These are phyloP conservation scores for Dicaeum eximium DNA, from an alignment of 2,113 vertebrate genomes.

Conservation along the genomic window DNA sequence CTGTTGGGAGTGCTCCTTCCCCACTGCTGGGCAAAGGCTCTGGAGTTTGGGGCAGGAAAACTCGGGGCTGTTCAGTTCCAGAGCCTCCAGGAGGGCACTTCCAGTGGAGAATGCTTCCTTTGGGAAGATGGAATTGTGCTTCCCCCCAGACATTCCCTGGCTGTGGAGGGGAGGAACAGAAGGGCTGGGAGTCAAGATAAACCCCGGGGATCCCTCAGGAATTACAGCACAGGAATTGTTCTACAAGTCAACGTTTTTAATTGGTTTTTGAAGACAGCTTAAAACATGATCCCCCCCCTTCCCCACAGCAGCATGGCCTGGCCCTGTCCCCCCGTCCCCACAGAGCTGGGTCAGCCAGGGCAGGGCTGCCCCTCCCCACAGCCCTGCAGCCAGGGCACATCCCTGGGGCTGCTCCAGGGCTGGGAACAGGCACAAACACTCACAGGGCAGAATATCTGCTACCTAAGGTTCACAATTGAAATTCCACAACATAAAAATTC, in stretches of 20 bases:
- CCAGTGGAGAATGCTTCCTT: background rate
- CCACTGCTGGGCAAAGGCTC: background rate
- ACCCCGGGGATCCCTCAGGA: accelerated
- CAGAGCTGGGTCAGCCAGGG: background rate
- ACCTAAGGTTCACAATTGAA: background rate
- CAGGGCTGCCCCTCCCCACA: accelerated
- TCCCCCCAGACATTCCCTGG: accelerated
- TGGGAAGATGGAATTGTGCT: background rate
- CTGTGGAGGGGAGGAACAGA: background rate
- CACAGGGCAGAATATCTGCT: slow-evolving; percentile 12
- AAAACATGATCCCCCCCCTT: background rate
- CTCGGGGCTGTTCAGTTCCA: accelerated
- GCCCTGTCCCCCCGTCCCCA: background rate
- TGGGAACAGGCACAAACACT: background rate
- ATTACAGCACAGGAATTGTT: background rate
- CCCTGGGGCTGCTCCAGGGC: background rate
- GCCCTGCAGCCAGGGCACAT: background rate
- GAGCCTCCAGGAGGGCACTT: background rate
- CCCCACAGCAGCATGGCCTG: background rate
- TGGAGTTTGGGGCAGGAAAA: background rate
- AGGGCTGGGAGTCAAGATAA: background rate
- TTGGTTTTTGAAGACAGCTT: slow-evolving; percentile 5
- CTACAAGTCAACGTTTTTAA: background rate
- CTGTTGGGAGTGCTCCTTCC: accelerated
- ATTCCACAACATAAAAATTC: background rate